These are phyloP conservation scores for Aricia agestis DNA, from an alignment of 1,140 invertebrate genomes.

Conservation along the genomic window DNA sequence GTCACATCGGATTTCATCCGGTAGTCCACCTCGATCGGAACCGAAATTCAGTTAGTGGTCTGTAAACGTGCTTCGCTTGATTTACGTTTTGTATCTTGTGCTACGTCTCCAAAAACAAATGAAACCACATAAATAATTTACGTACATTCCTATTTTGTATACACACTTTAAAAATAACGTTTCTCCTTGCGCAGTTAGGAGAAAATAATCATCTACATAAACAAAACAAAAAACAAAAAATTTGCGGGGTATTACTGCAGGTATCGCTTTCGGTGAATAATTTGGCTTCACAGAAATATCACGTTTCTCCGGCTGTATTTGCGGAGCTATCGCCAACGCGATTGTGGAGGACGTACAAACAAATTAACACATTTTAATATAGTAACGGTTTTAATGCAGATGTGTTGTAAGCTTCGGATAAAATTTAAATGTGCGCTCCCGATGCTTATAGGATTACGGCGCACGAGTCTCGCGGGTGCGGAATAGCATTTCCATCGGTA, in stretches of 20 bases:
- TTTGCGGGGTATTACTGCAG: not conserved
- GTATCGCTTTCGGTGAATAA: not conserved
- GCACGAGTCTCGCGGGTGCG: conserved; percentile 26
- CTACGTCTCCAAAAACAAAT: too few species aligned
- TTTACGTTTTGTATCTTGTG: not conserved
- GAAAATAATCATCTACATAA: not conserved
- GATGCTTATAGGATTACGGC: conserved; percentile 21
- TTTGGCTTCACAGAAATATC: not conserved
- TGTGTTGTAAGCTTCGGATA: conserved; percentile 22
- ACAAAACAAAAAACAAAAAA: not conserved
- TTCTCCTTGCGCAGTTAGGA: too few species aligned
- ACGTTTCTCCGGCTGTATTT: not conserved
- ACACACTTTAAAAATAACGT: too few species aligned
- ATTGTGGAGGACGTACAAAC: not conserved
- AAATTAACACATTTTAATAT: conserved; percentile 13
- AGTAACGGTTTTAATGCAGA: conserved; percentile 14
- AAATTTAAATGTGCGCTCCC: conserved; percentile 24
- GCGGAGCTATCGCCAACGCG: not conserved
- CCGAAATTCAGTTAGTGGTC: not conserved
- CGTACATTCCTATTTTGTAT: too few species aligned
- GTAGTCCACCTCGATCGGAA: not conserved
- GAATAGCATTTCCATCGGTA: conserved; percentile 37
- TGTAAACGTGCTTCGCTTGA: not conserved
- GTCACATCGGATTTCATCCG: not conserved
- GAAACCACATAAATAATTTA: too few species aligned